Evolutionary conservation across 2,797 vertebrate species (phyloP).

Genomic region (Eutrigla gurnardus): DNA sequence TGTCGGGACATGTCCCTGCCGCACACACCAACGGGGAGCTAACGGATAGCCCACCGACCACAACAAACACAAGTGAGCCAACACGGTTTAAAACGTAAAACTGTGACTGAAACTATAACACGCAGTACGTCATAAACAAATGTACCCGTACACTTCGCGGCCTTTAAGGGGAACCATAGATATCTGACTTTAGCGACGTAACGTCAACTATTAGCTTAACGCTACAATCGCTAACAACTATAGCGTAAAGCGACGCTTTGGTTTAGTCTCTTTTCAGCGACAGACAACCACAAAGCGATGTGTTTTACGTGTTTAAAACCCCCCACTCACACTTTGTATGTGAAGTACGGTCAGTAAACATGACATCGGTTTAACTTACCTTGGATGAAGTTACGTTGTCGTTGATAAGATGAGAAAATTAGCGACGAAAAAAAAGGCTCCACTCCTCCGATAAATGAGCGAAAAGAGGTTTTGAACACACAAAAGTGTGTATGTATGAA

Average conservation of each 20-base stretch:
- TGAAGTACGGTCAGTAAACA: not conserved
- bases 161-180: not conserved
- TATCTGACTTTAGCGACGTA: not conserved
- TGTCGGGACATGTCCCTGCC: slow-evolving; percentile 80
- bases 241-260: not conserved
- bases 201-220: slow-evolving; percentile 35
- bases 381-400: slow-evolving; percentile 55
- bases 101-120: fast-evolving
- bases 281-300: fast-evolving
- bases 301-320: not conserved
- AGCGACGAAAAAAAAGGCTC: slow-evolving; percentile 10
- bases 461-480: slow-evolving; percentile 46
- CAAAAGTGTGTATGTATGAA: slow-evolving; percentile 70
- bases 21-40: slow-evolving; percentile 21
- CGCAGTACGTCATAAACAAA: too few species aligned
- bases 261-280: fast-evolving
- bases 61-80: not conserved
- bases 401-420: slow-evolving; percentile 18
- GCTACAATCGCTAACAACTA: slow-evolving; percentile 32
- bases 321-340: fast-evolving
- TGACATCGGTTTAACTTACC: slow-evolving; percentile 61
- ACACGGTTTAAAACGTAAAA: not conserved
- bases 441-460: slow-evolving; percentile 35
- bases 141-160: too few species aligned
- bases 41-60: not conserved